Evolutionary conservation across 2,797 vertebrate species (phyloP).

Genomic region (Eremophila alpestris): DNA sequence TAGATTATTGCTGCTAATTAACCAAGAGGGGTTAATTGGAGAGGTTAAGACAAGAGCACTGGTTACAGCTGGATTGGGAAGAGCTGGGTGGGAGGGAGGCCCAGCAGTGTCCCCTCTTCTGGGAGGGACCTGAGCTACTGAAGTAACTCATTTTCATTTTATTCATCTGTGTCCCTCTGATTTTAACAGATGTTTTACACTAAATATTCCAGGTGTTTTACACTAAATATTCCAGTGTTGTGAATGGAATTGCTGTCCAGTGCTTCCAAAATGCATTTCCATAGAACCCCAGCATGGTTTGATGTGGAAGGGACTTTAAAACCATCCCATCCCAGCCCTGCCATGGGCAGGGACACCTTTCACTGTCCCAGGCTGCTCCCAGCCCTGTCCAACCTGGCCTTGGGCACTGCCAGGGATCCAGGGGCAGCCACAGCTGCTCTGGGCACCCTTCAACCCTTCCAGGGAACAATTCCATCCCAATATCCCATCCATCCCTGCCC

Average conservation of each 20-base stretch:
- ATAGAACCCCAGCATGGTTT: neutral
- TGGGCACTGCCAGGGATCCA: neutral
- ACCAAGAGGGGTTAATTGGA: neutral
- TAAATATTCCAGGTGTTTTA: neutral
- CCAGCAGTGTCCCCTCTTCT: neutral
- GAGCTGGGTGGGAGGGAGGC: neutral
- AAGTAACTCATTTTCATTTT: too few species aligned
- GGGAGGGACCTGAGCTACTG: neutral
- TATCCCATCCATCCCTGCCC: neutral
- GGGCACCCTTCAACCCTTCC: accelerated
- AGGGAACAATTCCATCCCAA: neutral
- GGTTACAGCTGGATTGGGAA: neutral
- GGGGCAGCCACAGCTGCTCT: neutral
- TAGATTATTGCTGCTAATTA: neutral
- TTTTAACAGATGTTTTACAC: neutral
- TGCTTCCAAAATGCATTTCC: neutral
- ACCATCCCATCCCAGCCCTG: neutral
- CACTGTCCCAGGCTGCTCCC: accelerated
- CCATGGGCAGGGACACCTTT: neutral
- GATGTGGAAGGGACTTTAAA: neutral
- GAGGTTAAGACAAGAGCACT: neutral
- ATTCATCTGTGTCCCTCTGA: neutral
- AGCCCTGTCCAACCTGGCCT: accelerated
- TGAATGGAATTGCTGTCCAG: neutral
- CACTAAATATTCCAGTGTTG: neutral